These are phyloP conservation scores for Recurvirostra avosetta DNA, from an alignment of 2,113 vertebrate species.

Conservation along the genomic window DNA sequence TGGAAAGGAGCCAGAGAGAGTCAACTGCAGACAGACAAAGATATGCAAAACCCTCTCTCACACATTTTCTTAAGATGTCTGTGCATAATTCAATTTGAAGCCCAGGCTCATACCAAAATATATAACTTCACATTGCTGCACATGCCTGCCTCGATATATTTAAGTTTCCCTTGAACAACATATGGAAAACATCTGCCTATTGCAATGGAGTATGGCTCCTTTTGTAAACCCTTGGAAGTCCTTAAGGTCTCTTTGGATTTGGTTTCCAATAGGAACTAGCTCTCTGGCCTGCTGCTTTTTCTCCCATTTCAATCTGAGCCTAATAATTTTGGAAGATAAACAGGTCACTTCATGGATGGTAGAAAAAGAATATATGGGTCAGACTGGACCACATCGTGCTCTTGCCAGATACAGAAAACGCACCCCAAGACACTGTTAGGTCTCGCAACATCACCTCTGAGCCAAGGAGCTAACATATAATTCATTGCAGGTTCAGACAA, in stretches of 20 bases:
- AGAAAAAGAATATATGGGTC: background rate
- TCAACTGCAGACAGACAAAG: slow-evolving; percentile 31
- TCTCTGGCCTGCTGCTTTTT: slow-evolving; percentile 41
- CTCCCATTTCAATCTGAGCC: slow-evolving; percentile 34
- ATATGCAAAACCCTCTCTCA: slow-evolving; percentile 37
- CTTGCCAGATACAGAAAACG: background rate
- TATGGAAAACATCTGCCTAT: slow-evolving; percentile 74
- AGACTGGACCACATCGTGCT: background rate
- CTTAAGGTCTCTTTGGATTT: slow-evolving; percentile 30
- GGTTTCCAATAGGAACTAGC: slow-evolving; percentile 52
- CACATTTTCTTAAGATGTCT: slow-evolving; percentile 39
- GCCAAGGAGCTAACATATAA: background rate
- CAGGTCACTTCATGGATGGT: background rate
- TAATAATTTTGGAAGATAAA: background rate
- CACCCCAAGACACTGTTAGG: background rate
- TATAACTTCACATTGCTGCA: background rate
- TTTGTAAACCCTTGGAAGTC: slow-evolving; percentile 41
- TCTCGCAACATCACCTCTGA: background rate
- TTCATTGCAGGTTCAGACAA: background rate
- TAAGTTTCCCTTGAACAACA: slow-evolving; percentile 63
- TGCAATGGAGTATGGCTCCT: slow-evolving; percentile 21
- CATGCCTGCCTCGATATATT: slow-evolving; percentile 41
- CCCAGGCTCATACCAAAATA: slow-evolving; percentile 56
- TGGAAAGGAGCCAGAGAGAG: slow-evolving; percentile 6
- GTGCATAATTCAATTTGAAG: slow-evolving; percentile 63